Percentiles rank a stretch among this genome's conserved stretches.
phyloP scores from a whole-genome alignment of 2,797 vertebrate genomes.

The Lithobates pipiens region DNA sequence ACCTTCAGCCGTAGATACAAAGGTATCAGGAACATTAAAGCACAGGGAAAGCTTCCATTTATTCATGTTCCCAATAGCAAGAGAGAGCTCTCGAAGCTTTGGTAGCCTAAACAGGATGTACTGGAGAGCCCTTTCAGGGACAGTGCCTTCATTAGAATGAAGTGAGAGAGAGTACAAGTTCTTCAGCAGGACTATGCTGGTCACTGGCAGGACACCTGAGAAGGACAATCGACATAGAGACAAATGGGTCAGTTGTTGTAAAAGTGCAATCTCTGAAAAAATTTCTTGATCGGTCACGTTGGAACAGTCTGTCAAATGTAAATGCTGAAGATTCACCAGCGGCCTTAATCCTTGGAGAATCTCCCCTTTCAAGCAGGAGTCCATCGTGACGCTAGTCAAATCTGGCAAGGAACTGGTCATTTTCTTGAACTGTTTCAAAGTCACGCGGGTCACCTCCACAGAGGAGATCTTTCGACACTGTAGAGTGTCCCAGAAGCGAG shows the following conservation, averaged over 20 bases:
- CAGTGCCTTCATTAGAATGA: constrained; percentile 59
- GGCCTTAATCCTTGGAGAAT: constrained; percentile 54
- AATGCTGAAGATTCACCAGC: constrained; percentile 63
- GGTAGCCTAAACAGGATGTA: constrained; percentile 63
- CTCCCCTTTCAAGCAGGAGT: constrained; percentile 59
- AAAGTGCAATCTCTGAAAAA: constrained; percentile 47
- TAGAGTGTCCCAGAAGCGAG: constrained; percentile 66
- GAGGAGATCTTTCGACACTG: constrained; percentile 62
- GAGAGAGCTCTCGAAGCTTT: constrained; percentile 67
- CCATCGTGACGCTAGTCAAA: constrained; percentile 64
- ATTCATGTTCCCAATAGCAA: constrained; percentile 61
- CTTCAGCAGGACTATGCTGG: constrained; percentile 61
- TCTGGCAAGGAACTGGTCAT: constrained; percentile 63
- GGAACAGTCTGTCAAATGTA: constrained; percentile 62
- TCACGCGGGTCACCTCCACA: constrained; percentile 62
- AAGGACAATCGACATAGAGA: constrained; percentile 63
- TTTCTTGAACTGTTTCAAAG: constrained; percentile 62
- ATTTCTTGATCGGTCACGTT: constrained; percentile 52
- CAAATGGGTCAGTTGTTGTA: constrained; percentile 66
- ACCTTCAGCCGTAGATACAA: constrained; percentile 51
- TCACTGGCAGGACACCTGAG: constrained; percentile 33
- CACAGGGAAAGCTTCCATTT: constrained; percentile 60
- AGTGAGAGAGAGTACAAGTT: constrained; percentile 65
- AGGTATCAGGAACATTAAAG: constrained; percentile 59
- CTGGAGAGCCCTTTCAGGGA: constrained; percentile 61